Evolutionary conservation across 2,797 vertebrate genomes (phyloP), one percentile per base, ranked within the genome.

Genomic region (Gobio occitaniae): DNA sequence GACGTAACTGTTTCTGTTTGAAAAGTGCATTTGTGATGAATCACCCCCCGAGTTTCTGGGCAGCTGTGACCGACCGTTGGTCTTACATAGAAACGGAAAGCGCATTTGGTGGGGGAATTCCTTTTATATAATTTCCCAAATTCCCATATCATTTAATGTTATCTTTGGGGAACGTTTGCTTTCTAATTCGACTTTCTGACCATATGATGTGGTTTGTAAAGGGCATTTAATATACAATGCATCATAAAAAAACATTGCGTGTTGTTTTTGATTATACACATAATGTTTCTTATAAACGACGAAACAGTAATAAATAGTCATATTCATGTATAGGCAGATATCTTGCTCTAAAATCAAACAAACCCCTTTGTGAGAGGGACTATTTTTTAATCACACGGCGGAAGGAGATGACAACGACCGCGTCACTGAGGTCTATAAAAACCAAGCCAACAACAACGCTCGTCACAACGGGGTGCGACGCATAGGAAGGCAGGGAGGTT

Each of bases 1-100:
- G 93, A 95, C 94, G 93, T 93, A 87, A 89, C 78, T 89, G 80
- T 91, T 90, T 66, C 68, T 83, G 50, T 90, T 87, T 86, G 50
- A 87, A 88, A 80, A 85, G 6, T 48, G 52, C 52, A 19, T 44
- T 54, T 74, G 41, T 32, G 29, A 59, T 74, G 65, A 68, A 21
- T 69, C 48, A 69, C 36, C 4, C 50, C 29, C 32, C 1, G 16
- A 10, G 32, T 11, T 66, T 75, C 5, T 56, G 63, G 36, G 17
- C 11, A 29, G 6, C 3, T 17, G n/a, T 59, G 65, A 16, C 2
- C 13, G 3, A 32, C 5, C 8, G 1, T 36, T 63, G 19, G 10
- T 17, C 0, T 7, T 8, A 17, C 21, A 1, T 3, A n/a, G 16
- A 16, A 83, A 76, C 25, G 1, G 17, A 76, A 56, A 50, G 9